Base-by-base conservation (phyloP, 1,140 invertebrate species). In the Penaeus vannamei region DNA sequence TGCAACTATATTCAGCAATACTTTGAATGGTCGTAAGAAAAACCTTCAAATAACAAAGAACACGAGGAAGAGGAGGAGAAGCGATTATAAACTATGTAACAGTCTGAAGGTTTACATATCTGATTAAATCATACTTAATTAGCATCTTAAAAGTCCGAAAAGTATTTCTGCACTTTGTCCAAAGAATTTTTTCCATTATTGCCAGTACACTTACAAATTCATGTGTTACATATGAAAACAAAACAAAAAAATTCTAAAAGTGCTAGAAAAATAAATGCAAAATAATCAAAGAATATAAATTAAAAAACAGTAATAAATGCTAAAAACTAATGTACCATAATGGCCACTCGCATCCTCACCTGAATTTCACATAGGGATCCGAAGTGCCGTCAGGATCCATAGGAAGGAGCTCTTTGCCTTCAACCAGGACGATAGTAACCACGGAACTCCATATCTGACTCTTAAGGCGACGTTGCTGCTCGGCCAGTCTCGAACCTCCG, bases 321-420 rank as follows among this genome's bases (percentile, higher is more conserved):
- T 14, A 14, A 72, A 12, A n/a, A 2, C 23, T 36, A n/a, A 42
- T 19, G 77, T 14, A 2, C 17, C 26, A 20, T 17, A 20, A n/a
- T 22, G 3, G 14, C 17, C 19, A 26, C 20, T 20, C 17, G 29
- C 17, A 59, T 64, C 46, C 92, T 93, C 93, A 97, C 97, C 97
- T 96, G 94, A 99, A 99, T 93, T 99, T 99, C 92, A 98, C 97
- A 93, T 98, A 99, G 79, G 98, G 97, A 93, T 99, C 98, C 91
- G 96, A 97, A 61, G 96, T 93, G 81, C 97, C 96, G 92, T 98
- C 98, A 91, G 97, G 95, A 93, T 98, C 97, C 95, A 97, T 97
- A 14, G 97, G 95, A 22, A 96, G 94, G 17, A 99, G 94, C 93
- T 98, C 97, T 93, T 96, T 97, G 8, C 97, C 98, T 93, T 99